Evolutionary conservation across 2,113 vertebrate species (phyloP).

Genomic region (Callithrix jacchus): DNA sequence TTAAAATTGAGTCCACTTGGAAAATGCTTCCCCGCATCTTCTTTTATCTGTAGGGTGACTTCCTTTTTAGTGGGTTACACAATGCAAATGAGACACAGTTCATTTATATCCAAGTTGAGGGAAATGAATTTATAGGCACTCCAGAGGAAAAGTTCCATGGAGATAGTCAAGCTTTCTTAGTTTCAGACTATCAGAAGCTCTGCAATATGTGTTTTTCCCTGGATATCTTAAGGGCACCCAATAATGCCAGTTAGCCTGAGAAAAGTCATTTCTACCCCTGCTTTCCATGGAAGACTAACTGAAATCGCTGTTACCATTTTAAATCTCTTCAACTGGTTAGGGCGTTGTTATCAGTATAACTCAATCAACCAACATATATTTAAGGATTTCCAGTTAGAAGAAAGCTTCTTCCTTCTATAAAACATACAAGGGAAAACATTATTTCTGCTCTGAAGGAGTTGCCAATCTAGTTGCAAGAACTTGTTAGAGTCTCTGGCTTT

Average conservation of each 20-base stretch:
- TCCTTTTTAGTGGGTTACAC: not conserved
- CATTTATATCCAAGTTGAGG: not conserved
- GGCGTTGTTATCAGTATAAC: not conserved
- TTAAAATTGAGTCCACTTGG: constrained; percentile 9
- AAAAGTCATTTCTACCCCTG: not conserved
- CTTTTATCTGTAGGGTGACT: constrained; percentile 11
- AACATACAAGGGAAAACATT: not conserved
- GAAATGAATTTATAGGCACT: not conserved
- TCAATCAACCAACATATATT: not conserved
- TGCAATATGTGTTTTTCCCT: not conserved
- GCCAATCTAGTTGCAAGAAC: not conserved
- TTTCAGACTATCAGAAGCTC: not conserved
- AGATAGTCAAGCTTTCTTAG: not conserved
- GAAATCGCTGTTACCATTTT: not conserved
- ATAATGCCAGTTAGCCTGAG: not conserved
- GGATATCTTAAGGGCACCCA: not conserved
- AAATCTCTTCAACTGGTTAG: not conserved
- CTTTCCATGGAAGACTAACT: not conserved
- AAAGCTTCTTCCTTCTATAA: not conserved
- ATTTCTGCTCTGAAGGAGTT: not conserved
- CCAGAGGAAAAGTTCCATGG: not conserved
- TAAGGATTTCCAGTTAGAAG: not conserved
- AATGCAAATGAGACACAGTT: not conserved
- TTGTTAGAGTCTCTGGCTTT: not conserved
- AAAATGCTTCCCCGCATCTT: not conserved